phyloP scores from a whole-genome alignment of 2,888 invertebrate species.

The Saturnia japonica region DNA sequence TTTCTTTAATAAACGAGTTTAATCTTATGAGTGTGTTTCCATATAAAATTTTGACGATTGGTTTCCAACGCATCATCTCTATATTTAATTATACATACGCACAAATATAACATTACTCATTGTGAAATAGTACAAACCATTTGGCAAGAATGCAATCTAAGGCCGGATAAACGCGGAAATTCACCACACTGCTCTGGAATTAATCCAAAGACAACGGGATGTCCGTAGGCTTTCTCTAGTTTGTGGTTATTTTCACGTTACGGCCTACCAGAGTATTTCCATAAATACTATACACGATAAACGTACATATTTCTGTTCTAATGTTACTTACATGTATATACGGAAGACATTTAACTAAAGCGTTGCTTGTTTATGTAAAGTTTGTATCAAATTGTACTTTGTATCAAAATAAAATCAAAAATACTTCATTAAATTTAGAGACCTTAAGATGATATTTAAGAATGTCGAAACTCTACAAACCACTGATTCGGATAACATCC shows the following conservation, averaged over 20 bases:
- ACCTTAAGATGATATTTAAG: no score
- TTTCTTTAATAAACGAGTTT: no score
- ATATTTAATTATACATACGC: background rate
- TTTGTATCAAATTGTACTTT: no score
- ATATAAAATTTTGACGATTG: no score
- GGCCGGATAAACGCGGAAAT: background rate
- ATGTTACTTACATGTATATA: background rate
- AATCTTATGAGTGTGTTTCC: no score
- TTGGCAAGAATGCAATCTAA: slow-evolving; percentile 12
- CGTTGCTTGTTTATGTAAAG: no score
- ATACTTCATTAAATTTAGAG: no score
- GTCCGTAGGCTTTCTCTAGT: background rate
- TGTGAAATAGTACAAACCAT: slow-evolving; percentile 3
- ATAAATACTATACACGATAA: background rate
- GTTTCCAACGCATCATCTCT: no score
- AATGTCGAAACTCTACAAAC: no score
- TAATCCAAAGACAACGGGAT: slow-evolving; percentile 1
- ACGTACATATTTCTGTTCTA: background rate
- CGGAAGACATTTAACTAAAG: no score
- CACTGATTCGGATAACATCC: no score
- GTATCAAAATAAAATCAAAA: no score
- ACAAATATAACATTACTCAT: slow-evolving; percentile 8
- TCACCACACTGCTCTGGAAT: background rate
- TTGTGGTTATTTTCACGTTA: background rate
- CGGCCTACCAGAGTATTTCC: background rate